A percentile compares a stretch with the other conserved stretches of the same genome.
Evolutionary conservation across 2,113 vertebrate genomes (phyloP).

Genomic region (Sceloporus undulatus): DNA sequence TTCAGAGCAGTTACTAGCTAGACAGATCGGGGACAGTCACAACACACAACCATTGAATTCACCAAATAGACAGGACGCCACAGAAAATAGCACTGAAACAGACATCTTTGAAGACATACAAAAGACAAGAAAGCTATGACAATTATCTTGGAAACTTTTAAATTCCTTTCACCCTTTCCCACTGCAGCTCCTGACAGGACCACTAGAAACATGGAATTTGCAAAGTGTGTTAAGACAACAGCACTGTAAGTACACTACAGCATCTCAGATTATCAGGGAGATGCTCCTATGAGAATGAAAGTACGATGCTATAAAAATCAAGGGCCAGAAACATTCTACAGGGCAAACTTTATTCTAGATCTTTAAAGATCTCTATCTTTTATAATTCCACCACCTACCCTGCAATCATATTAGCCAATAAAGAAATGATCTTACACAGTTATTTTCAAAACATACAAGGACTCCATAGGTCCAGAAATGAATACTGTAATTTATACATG

Average conservation of each 20-base stretch:
- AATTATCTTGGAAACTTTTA: conserved; percentile 63
- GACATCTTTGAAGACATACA: conserved; percentile 78
- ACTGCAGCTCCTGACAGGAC: conserved; percentile 46
- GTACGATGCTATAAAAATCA: conserved; percentile 47
- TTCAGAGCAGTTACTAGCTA: conserved; percentile 78
- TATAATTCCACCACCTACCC: conserved; percentile 35
- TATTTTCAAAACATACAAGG: conserved; percentile 57
- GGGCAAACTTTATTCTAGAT: conserved; percentile 9
- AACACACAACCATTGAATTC: conserved; percentile 77
- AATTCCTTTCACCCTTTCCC: conserved; percentile 40
- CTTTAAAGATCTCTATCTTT: conserved; percentile 25
- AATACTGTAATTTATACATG: conserved; percentile 63
- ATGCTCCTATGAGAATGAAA: conserved; percentile 40
- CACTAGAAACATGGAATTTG: conserved; percentile 27
- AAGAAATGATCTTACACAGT: conserved; percentile 52
- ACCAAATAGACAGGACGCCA: conserved; percentile 81
- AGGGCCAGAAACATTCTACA: conserved; percentile 49
- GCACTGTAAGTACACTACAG: conserved; percentile 43
- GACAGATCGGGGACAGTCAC: conserved; percentile 76
- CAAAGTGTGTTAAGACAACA: conserved; percentile 30
- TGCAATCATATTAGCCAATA: conserved; percentile 51
- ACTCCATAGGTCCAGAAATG: conserved; percentile 56
- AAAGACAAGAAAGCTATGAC: conserved; percentile 74
- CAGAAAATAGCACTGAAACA: conserved; percentile 80
- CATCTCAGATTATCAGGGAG: conserved; percentile 41